Evolutionary conservation across 1,140 invertebrate genomes (phyloP).

Genomic region (Akabosia matsudoensis): DNA sequence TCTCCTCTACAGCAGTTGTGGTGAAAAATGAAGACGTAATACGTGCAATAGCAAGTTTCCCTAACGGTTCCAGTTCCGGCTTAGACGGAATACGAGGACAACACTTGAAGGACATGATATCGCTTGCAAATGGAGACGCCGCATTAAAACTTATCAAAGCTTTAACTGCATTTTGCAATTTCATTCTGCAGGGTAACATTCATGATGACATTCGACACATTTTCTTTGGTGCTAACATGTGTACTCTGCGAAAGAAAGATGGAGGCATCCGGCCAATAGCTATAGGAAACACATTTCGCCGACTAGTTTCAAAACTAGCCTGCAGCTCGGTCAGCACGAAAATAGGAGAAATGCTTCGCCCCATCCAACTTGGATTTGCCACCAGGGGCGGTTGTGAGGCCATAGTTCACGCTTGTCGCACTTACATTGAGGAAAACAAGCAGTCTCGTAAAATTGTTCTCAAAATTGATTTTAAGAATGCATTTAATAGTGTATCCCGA

Average conservation of each 20-base stretch:
- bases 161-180: neutral
- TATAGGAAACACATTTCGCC: neutral
- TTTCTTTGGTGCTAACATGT: conserved; percentile 11
- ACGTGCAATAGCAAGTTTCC: no score
- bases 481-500: neutral
- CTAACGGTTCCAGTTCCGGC: no score
- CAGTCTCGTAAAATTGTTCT: neutral
- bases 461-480: conserved; percentile 26
- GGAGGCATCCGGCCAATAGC: conserved; percentile 26
- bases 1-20: no score
- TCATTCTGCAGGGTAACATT: conserved; percentile 5
- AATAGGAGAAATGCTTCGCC: neutral
- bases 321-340: neutral
- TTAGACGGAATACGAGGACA: no score
- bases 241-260: conserved; percentile 14
- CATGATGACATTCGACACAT: neutral
- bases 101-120: no score
- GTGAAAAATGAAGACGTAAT: no score
- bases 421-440: neutral
- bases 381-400: conserved; percentile 13
- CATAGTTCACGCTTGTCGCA: neutral
- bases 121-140: no score
- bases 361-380: conserved; percentile 22
- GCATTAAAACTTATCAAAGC: neutral
- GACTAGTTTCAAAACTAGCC: conserved; percentile 17